phyloP scores from a whole-genome alignment of 2,888 invertebrate species.

The Sarcophaga rosellei region DNA sequence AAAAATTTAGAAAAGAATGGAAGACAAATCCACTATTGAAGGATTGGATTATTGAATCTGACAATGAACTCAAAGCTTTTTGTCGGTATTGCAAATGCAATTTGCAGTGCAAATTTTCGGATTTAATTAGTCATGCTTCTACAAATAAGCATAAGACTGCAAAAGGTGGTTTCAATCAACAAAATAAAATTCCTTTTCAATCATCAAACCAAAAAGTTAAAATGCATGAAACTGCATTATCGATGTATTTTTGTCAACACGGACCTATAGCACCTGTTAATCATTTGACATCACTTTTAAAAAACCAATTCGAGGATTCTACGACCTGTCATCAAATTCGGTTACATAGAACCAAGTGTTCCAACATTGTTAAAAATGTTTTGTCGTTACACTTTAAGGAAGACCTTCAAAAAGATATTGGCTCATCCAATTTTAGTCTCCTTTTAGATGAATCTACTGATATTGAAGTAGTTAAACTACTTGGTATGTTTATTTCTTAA shows the following conservation, averaged over 20 bases:
- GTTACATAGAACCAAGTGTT: neutral
- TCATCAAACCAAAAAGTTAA: too few species aligned
- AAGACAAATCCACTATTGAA: neutral
- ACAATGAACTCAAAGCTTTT: neutral
- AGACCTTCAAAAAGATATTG: neutral
- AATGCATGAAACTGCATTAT: too few species aligned
- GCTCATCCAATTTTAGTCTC: neutral
- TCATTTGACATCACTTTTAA: conserved; percentile 1
- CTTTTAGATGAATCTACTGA: neutral
- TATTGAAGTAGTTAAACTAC: neutral
- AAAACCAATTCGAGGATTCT: neutral
- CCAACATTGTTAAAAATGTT: neutral
- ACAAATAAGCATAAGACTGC: neutral
- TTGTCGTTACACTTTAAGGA: neutral
- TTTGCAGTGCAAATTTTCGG: too few species aligned
- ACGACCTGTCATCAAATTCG: neutral
- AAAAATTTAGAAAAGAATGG: conserved; percentile 7
- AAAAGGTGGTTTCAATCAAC: too few species aligned
- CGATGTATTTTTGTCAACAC: neutral
- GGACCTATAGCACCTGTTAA: conserved; percentile 14
- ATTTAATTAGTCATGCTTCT: neutral
- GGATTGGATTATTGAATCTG: neutral
- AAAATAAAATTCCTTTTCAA: too few species aligned
- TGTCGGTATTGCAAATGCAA: neutral
- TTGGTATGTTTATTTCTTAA: neutral